Conservation (phyloP, 2,113 vertebrate species). For the Tricholaema leucomelas region DNA sequence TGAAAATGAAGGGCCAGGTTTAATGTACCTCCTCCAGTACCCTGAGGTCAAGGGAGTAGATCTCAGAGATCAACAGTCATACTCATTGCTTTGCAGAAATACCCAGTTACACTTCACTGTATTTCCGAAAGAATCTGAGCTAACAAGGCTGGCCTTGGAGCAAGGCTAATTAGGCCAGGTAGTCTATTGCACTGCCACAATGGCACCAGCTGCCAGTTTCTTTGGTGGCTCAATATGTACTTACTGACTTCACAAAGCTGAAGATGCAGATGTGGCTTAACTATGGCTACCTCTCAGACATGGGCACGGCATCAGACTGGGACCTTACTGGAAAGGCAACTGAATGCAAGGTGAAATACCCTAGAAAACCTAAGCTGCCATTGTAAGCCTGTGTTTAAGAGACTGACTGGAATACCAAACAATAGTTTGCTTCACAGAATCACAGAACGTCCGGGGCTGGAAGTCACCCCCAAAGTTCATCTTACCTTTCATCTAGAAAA, state of each 20-base stretch:
- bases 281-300: background rate
- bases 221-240: background rate
- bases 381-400: background rate
- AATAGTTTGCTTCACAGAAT: background rate
- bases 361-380: background rate
- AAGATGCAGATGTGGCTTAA: background rate
- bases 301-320: background rate
- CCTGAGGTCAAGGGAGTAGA: background rate
- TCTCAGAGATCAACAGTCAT: background rate
- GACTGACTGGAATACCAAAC: background rate
- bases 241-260: background rate
- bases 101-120: background rate
- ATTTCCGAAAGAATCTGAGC: background rate
- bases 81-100: background rate
- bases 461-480: too few species aligned
- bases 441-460: too few species aligned
- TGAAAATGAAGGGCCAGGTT: background rate
- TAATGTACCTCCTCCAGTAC: background rate
- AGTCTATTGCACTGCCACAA: fast-evolving
- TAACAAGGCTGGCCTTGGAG: background rate
- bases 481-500: background rate
- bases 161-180: background rate
- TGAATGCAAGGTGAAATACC: background rate
- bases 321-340: background rate
- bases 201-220: fast-evolving